Evolutionary conservation across 2,888 invertebrate genomes (phyloP).

Genomic region (Hydriomena furcata): DNA sequence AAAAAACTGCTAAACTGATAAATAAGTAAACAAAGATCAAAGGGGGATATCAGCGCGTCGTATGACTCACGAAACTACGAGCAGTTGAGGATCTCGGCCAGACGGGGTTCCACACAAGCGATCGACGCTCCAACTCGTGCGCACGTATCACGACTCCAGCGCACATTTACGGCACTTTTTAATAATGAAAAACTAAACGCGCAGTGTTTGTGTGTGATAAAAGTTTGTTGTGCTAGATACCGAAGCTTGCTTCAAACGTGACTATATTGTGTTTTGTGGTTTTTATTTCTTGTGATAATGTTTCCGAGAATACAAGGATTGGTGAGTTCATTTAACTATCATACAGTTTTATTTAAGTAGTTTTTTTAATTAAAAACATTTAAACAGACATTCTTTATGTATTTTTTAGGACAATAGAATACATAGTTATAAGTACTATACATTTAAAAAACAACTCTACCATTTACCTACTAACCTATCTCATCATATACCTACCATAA

Average conservation of each 20-base stretch:
- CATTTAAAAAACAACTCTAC: too few species aligned
- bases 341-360: too few species aligned
- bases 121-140: slow-evolving; percentile 55
- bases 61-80: slow-evolving; percentile 27
- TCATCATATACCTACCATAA: too few species aligned
- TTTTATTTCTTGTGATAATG: slow-evolving; percentile 54
- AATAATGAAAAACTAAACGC: slow-evolving; percentile 42
- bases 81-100: slow-evolving; percentile 19
- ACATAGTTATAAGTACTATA: too few species aligned
- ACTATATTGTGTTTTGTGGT: slow-evolving; percentile 44
- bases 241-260: slow-evolving; percentile 41
- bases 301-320: slow-evolving; percentile 79
- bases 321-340: slow-evolving; percentile 57
- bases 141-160: slow-evolving; percentile 50
- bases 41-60: slow-evolving; percentile 16
- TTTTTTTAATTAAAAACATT: too few species aligned
- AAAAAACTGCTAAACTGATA: slow-evolving; percentile 25
- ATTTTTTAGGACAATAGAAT: too few species aligned
- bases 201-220: slow-evolving; percentile 51
- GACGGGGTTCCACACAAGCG: slow-evolving; percentile 47
- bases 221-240: slow-evolving; percentile 47
- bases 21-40: slow-evolving; percentile 32
- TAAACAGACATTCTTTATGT: too few species aligned
- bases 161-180: slow-evolving; percentile 46
- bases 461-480: too few species aligned